These are phyloP conservation scores for Apoderus coryli DNA, from an alignment of 2,888 invertebrate species.

Conservation along the genomic window DNA sequence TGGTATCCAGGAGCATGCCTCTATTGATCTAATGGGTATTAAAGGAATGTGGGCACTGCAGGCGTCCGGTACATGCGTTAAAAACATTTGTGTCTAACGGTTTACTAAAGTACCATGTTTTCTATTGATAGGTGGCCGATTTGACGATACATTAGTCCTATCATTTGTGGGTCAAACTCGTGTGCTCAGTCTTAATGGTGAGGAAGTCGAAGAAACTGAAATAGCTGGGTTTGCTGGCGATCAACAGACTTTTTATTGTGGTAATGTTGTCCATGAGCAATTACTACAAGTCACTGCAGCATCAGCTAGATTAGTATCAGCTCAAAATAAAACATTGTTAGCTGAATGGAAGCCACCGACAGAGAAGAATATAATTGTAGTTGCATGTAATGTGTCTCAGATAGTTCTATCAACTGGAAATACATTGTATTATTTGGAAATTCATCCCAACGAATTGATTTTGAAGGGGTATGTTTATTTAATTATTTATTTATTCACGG, in stretches of 20 bases:
- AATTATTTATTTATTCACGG: too few relatives aligned
- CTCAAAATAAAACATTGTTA: conserved; percentile 47
- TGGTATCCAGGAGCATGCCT: conserved; percentile 95
- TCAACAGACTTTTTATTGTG: conserved; percentile 87
- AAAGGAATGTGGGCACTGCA: conserved; percentile 97
- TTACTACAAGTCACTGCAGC: conserved; percentile 53
- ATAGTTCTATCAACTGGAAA: conserved; percentile 78
- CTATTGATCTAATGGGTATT: conserved; percentile 91
- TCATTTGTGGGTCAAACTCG: conserved; percentile 96
- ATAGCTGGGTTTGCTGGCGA: conserved; percentile 82
- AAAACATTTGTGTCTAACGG: conserved; percentile 1
- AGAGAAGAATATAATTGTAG: conserved; percentile 72
- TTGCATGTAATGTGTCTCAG: conserved; percentile 64
- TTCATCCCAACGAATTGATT: conserved; percentile 47
- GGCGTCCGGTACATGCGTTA: conserved; percentile 38
- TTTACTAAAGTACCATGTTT: conserved; percentile 1
- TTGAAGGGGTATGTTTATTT: conserved; percentile 42
- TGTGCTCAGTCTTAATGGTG: conserved; percentile 76
- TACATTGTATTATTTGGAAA: conserved; percentile 68
- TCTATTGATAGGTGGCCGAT: conserved; percentile 19
- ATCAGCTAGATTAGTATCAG: conserved; percentile 56
- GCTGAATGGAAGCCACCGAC: conserved; percentile 59
- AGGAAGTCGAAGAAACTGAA: conserved; percentile 96
- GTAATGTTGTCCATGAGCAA: conserved; percentile 75
- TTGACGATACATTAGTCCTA: conserved; percentile 82